phyloP scores from a whole-genome alignment of 2,888 invertebrate species.

The Nomada ferruginata region DNA sequence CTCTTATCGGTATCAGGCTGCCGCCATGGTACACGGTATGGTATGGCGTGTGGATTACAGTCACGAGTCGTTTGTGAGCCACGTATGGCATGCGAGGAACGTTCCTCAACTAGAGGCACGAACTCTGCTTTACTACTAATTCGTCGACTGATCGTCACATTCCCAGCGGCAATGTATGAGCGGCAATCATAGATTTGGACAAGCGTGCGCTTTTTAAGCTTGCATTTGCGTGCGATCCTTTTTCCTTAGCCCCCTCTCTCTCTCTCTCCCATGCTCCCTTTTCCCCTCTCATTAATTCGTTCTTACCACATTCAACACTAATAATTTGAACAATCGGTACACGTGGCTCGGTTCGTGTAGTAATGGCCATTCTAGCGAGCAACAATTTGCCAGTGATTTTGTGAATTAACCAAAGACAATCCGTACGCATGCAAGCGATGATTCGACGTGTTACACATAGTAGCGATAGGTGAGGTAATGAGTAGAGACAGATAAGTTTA shows the following conservation, averaged over 20 bases:
- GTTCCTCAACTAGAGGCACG: conserved; percentile 77
- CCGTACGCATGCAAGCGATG: neutral
- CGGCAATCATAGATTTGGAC: conserved; percentile 29
- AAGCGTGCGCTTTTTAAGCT: conserved; percentile 14
- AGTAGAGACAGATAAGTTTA: neutral
- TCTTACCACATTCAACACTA: neutral
- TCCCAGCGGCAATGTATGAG: conserved; percentile 32
- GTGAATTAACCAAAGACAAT: no score
- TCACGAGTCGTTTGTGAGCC: conserved; percentile 84
- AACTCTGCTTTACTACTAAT: conserved; percentile 62
- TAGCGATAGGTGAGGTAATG: conserved; percentile 1
- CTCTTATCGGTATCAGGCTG: conserved; percentile 80
- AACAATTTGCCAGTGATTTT: neutral
- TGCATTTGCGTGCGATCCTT: neutral
- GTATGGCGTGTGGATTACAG: conserved; percentile 80
- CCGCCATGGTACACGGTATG: conserved; percentile 80
- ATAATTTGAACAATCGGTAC: neutral
- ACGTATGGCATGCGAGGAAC: conserved; percentile 82
- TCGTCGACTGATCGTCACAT: conserved; percentile 41
- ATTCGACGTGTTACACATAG: neutral
- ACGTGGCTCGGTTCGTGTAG: neutral
- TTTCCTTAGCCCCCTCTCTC: neutral
- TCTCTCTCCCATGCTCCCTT: no score
- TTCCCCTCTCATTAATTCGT: neutral
- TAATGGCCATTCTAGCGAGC: neutral